These are phyloP conservation scores for Galleria mellonella DNA, from an alignment of 1,140 invertebrate species.

Conservation along the genomic window DNA sequence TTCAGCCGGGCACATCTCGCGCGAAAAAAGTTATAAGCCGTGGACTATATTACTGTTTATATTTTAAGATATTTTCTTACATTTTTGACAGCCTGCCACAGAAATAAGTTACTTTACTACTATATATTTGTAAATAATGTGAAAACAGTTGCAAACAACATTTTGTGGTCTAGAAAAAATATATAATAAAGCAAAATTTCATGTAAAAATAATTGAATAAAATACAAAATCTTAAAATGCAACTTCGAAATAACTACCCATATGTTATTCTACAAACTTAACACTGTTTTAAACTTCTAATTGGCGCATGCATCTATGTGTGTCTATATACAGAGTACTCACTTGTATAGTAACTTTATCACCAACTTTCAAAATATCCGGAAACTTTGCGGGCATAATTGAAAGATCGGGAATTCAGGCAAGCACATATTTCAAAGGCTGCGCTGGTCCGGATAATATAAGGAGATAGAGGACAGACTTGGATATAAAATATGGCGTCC, in stretches of 20 bases:
- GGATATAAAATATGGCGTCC: constrained; percentile 82
- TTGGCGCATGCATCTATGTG: background rate
- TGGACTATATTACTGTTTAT: constrained; percentile 12
- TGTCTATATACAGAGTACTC: background rate
- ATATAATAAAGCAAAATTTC: no score
- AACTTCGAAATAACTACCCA: no score
- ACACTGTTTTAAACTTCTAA: background rate
- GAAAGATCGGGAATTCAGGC: constrained; percentile 72
- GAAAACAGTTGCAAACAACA: no score
- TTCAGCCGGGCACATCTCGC: constrained; percentile 22
- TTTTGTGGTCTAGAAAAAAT: no score
- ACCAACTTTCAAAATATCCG: constrained; percentile 44
- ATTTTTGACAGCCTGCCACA: no score
- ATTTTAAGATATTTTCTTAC: constrained; percentile 17
- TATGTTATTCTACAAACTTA: no score
- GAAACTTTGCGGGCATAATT: constrained; percentile 62
- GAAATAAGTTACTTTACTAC: no score
- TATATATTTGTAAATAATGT: no score
- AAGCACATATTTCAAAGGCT: constrained; percentile 72
- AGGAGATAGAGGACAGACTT: constrained; percentile 75
- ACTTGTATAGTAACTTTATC: constrained; percentile 16
- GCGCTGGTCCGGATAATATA: constrained; percentile 73
- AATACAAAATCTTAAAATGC: no score
- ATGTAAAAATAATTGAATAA: no score
- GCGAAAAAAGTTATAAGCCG: constrained; percentile 52